A percentile compares a stretch with the other conserved stretches of the same genome.
Evolutionary conservation across 2,888 invertebrate species (phyloP).

Genomic region (Meliscaeva auricollis): DNA sequence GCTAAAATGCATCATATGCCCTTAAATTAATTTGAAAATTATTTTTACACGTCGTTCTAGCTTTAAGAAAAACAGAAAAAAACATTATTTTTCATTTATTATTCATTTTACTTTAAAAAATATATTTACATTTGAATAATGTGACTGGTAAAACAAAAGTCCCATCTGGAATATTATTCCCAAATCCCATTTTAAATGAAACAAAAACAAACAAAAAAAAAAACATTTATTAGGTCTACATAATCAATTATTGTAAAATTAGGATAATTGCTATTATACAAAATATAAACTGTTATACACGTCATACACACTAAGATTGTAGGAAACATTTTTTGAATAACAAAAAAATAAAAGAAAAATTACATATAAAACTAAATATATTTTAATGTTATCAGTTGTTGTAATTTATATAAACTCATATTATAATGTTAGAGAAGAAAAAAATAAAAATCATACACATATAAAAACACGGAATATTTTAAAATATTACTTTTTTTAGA

Average conservation of each 20-base stretch:
- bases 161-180: constrained; percentile 23
- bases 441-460: constrained; percentile 52
- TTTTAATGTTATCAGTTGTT: constrained; percentile 73
- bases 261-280: constrained; percentile 54
- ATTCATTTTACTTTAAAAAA: constrained; percentile 1
- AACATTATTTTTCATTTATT: neutral
- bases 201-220: too few species aligned
- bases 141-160: constrained; percentile 34
- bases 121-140: constrained; percentile 27
- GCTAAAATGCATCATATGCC: constrained; percentile 45
- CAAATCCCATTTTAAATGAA: constrained; percentile 30
- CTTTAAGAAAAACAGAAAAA: constrained; percentile 33
- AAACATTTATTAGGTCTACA: constrained; percentile 13
- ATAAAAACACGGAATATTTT: neutral
- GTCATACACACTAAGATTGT: constrained; percentile 47
- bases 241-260: constrained; percentile 47
- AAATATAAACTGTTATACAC: constrained; percentile 65
- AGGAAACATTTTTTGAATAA: constrained; percentile 37
- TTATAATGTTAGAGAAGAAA: constrained; percentile 55
- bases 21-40: constrained; percentile 54
- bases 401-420: constrained; percentile 72
- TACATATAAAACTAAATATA: constrained; percentile 55
- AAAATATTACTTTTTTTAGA: too few species aligned
- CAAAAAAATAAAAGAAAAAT: constrained; percentile 21
- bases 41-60: constrained; percentile 36